Percentiles rank a stretch among this genome's conserved stretches.
These are phyloP conservation scores for Hemiprocne comata DNA, from an alignment of 2,113 vertebrate species.

Conservation along the genomic window DNA sequence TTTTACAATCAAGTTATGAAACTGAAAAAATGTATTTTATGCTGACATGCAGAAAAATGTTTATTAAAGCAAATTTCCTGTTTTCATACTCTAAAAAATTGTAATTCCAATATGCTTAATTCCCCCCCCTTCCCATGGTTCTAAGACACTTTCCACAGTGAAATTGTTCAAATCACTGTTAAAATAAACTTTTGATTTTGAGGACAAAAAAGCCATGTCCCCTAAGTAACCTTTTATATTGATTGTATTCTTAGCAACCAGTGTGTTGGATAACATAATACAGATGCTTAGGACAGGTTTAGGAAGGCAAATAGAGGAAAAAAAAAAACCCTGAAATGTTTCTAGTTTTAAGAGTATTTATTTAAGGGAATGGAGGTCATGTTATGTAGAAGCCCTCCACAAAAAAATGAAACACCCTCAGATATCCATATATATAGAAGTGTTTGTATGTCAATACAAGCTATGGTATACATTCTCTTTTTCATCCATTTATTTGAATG, in stretches of 20 bases:
- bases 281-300: constrained; percentile 62
- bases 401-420: constrained; percentile 66
- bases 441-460: constrained; percentile 16
- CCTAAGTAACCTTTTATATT: constrained; percentile 39
- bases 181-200: constrained; percentile 13
- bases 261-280: constrained; percentile 64
- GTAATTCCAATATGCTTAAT: neutral
- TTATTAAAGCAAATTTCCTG: constrained; percentile 12
- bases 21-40: neutral
- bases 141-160: neutral
- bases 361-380: constrained; percentile 32
- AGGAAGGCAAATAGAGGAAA: neutral
- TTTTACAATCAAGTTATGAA: constrained; percentile 18
- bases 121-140: neutral
- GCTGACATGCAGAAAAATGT: neutral
- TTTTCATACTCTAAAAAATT: neutral
- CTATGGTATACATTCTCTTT: constrained; percentile 20
- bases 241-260: constrained; percentile 61
- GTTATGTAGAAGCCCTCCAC: constrained; percentile 10
- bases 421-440: constrained; percentile 20
- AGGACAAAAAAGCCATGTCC: neutral
- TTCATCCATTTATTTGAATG: constrained; percentile 35
- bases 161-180: neutral
- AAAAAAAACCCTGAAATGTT: neutral
- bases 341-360: neutral